phyloP scores from a whole-genome alignment of 1,140 invertebrate genomes.

The Aphelenchoides fujianensis region DNA sequence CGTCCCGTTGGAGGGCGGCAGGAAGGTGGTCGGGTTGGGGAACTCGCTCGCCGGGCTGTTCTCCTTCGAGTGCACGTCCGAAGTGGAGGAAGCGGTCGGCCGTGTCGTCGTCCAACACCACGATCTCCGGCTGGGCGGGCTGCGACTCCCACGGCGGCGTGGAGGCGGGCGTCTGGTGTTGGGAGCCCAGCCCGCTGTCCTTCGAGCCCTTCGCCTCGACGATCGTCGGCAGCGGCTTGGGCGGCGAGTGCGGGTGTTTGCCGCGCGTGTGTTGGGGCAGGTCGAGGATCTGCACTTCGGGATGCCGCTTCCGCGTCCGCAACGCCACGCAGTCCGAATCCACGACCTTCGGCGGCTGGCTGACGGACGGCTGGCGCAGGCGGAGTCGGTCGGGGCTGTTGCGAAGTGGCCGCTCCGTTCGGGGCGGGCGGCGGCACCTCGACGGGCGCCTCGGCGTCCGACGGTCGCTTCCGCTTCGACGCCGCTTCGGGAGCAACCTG shows the following conservation, averaged over 20 bases:
- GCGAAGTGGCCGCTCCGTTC: not conserved
- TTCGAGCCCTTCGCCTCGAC: not conserved
- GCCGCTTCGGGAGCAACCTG: not conserved
- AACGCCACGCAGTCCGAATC: conserved; percentile 21
- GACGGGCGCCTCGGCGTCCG: too few species aligned
- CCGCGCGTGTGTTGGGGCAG: conserved; percentile 5
- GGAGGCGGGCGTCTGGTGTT: not conserved
- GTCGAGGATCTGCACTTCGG: conserved; percentile 8
- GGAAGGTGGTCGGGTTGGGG: not conserved
- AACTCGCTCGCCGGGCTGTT: not conserved
- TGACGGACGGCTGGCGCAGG: not conserved
- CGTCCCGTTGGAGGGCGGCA: too few species aligned
- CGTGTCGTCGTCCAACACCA: not conserved
- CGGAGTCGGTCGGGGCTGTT: not conserved
- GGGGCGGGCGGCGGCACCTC: not conserved
- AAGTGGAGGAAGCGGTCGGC: not conserved
- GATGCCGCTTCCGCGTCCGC: conserved; percentile 3
- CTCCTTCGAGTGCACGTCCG: not conserved
- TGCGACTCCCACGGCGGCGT: not conserved
- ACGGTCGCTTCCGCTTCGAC: too few species aligned
- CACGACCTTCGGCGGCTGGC: not conserved
- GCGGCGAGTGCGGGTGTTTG: not conserved
- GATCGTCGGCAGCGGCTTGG: not conserved
- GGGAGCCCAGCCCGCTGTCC: not conserved
- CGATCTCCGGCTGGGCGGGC: not conserved